phyloP scores from a whole-genome alignment of 1,140 invertebrate species.

The Rhagoletis zephyria region DNA sequence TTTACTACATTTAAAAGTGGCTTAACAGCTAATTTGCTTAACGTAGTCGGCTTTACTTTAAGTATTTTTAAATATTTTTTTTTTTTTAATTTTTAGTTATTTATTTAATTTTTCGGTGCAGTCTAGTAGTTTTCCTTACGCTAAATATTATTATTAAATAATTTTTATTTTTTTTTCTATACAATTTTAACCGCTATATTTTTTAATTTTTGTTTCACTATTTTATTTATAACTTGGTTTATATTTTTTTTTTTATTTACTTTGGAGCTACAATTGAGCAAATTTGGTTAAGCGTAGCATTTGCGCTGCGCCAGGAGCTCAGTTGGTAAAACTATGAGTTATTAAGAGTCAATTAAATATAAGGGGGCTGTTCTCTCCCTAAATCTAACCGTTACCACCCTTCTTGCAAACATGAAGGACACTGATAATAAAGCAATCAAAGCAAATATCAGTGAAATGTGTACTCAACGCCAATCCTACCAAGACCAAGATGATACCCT shows the following conservation, averaged over 20 bases:
- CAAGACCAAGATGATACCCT: too few relatives aligned
- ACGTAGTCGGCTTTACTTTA: background rate
- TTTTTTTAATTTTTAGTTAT: background rate
- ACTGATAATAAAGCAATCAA: too few relatives aligned
- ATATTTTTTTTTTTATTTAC: background rate
- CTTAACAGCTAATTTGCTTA: background rate
- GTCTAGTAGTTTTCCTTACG: conserved; percentile 37
- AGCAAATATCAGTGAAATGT: too few relatives aligned
- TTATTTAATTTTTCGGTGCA: conserved; percentile 37
- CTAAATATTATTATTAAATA: background rate
- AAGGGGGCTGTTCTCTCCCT: too few relatives aligned
- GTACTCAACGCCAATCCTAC: too few relatives aligned
- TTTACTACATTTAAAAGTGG: conserved; percentile 25
- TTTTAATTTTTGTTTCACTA: background rate
- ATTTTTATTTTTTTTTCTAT: background rate
- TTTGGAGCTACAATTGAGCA: background rate
- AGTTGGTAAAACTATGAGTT: too few relatives aligned
- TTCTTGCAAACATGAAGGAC: too few relatives aligned
- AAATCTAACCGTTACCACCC: too few relatives aligned
- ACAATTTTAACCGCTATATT: background rate
- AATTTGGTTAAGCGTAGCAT: background rate
- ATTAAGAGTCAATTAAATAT: too few relatives aligned
- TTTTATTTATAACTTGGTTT: background rate
- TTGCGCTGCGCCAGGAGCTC: background rate
- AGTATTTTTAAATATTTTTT: background rate